These are phyloP conservation scores for Aromia moschata DNA, from an alignment of 2,888 invertebrate species.

Conservation along the genomic window DNA sequence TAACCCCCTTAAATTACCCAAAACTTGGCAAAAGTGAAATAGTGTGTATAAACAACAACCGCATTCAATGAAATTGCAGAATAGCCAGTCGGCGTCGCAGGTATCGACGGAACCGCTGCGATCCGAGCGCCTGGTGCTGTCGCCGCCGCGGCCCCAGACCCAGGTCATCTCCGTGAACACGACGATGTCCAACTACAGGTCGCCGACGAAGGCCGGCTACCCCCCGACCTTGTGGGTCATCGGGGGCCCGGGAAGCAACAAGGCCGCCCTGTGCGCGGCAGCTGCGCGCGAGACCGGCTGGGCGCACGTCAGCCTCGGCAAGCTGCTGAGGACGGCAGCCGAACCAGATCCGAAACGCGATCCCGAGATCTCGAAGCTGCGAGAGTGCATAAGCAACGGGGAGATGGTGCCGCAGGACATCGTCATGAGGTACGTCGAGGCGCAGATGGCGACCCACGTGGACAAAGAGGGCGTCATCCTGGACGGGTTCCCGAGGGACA, in stretches of 20 bases:
- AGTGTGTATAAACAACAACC: no score
- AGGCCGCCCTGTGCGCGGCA: conserved; percentile 79
- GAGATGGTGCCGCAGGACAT: conserved; percentile 84
- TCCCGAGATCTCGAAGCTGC: conserved; percentile 63
- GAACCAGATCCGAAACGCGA: conserved; percentile 59
- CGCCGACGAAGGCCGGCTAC: conserved; percentile 58
- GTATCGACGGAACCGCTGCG: conserved; percentile 22
- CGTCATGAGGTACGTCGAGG: conserved; percentile 79
- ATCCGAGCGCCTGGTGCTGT: conserved; percentile 33
- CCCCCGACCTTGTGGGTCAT: conserved; percentile 66
- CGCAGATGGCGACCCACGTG: conserved; percentile 69
- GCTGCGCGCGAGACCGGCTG: conserved; percentile 73
- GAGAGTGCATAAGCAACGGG: conserved; percentile 78
- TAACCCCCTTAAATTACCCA: no score
- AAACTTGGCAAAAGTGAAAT: no score
- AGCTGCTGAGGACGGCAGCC: conserved; percentile 80
- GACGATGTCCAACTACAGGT: conserved; percentile 46
- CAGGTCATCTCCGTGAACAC: conserved; percentile 57
- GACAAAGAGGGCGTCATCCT: conserved; percentile 84
- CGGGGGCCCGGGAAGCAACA: conserved; percentile 93
- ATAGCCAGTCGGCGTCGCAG: conserved; percentile 26
- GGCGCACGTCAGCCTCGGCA: conserved; percentile 70
- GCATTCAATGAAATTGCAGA: no score
- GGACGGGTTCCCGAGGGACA: conserved; percentile 93
- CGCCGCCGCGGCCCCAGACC: conserved; percentile 53